Evolutionary conservation across 2,888 invertebrate species (phyloP), one percentile per base, ranked within the genome.

Genomic region (Stenodema calcarata): DNA sequence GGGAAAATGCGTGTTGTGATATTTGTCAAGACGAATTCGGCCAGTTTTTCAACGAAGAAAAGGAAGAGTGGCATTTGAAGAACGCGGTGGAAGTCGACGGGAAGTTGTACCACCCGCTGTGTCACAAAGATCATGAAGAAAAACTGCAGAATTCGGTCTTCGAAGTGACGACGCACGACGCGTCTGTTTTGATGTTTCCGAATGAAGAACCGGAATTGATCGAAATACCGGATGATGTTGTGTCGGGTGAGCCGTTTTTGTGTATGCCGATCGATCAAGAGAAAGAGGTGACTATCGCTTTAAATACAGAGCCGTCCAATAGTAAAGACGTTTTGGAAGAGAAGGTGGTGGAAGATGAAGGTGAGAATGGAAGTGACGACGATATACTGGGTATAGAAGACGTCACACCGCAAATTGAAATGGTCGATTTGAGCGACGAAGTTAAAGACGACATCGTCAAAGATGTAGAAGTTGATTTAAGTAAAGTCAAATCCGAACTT

Each of bases 21-120:
- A 95, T 98, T 82, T 99, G 99, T 91, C 95, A 95, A 16, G 99
- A 99, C 92, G 93, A 93, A 89, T 99, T 99, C 92, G 96, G 98
- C 89, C 96, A 97, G 91, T 98, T 97, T 92, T 99, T 96, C 92
- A 96, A 98, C 91, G 98, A 99, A 91, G 99, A 99, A 90, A 95
- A 95, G 89, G 99, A 99, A 91, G 98, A 98, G 91, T 99, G 99
- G 99, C 97, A 98, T 90, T 93, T 99, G 41, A 92, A 95, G 88
- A 95, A 97, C 90, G 97, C 98, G 0, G 92, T 96, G 27, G 93
- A 94, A 7, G 94, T 95, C 44, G 95, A 96, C 86, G 95, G 93
- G 0, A 93, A 94, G 88, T 94, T 95, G 89, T 98, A 97, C 91
- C 98, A 98, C 92, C 98, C 98, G 0, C 91, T 96, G 44, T 98